Conservation (phyloP, 2,797 vertebrate species). For the Acomys russatus region DNA sequence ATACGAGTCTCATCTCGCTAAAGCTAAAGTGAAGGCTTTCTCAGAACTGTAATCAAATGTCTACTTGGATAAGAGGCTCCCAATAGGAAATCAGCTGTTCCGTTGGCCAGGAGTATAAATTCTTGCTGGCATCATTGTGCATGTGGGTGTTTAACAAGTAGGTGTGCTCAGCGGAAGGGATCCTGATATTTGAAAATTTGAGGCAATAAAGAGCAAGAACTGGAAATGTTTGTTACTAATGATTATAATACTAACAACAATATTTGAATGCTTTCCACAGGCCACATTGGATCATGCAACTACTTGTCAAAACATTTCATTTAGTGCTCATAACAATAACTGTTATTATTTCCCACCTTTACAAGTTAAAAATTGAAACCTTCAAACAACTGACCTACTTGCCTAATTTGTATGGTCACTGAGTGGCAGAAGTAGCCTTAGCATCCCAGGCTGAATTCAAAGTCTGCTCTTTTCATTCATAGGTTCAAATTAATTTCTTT, state of each 20-base stretch:
- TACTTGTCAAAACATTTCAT: conserved; percentile 37
- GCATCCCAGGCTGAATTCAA: neutral
- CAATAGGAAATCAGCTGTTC: conserved; percentile 9
- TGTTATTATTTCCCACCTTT: conserved; percentile 25
- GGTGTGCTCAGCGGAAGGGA: neutral
- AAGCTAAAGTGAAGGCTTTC: neutral
- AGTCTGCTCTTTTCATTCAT: neutral
- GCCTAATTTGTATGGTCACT: neutral
- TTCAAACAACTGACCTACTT: conserved; percentile 30
- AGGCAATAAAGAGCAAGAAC: conserved; percentile 35
- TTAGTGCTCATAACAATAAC: conserved; percentile 48
- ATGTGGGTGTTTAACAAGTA: neutral
- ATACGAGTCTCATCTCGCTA: neutral
- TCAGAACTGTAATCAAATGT: neutral
- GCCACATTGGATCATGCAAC: neutral
- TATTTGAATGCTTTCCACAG: conserved; percentile 51
- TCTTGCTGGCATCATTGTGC: neutral
- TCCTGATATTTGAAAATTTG: conserved; percentile 24
- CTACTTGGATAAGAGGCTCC: neutral
- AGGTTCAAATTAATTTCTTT: neutral
- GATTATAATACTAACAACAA: conserved; percentile 20
- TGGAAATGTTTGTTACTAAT: conserved; percentile 50
- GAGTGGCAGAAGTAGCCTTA: neutral
- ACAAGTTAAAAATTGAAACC: neutral
- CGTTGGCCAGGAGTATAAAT: neutral